Conservation (phyloP, 2,113 vertebrate species). For the Microcebus jonahi region DNA sequence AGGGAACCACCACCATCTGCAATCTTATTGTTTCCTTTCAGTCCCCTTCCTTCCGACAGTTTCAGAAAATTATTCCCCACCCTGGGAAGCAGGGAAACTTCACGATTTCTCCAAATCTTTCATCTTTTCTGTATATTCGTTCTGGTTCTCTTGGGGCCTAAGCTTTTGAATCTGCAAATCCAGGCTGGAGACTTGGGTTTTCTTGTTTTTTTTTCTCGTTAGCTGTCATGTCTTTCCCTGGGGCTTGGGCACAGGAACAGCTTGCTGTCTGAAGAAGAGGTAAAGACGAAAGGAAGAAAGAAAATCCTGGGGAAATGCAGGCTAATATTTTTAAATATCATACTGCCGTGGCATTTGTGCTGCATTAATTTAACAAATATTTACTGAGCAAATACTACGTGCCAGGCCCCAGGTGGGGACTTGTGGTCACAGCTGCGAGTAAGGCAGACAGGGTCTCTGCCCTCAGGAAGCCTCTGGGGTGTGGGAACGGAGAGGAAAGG, state of each 20-base stretch:
- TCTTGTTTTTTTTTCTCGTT: not conserved
- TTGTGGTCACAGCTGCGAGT: no score
- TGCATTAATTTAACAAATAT: not conserved
- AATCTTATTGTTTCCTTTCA: not conserved
- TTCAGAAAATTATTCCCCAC: not conserved
- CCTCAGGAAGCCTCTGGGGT: not conserved
- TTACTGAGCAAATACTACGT: not conserved
- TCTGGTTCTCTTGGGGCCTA: not conserved
- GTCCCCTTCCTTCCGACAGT: not conserved
- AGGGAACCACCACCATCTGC: not conserved
- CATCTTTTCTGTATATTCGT: not conserved
- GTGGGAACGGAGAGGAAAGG: not conserved
- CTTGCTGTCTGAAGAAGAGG: not conserved
- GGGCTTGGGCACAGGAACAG: not conserved
- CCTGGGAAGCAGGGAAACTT: not conserved
- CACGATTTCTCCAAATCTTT: not conserved
- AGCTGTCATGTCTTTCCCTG: not conserved
- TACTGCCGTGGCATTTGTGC: not conserved
- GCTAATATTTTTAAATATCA: not conserved
- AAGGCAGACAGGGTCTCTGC: not conserved
- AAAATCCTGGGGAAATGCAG: not conserved
- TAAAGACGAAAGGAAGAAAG: not conserved
- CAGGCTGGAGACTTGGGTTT: no score
- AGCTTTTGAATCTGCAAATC: not conserved
- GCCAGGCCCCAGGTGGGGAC: not conserved